Evolutionary conservation across 2,797 vertebrate genomes (phyloP), one percentile per base, ranked within the genome.

Genomic region (Falco berigora): DNA sequence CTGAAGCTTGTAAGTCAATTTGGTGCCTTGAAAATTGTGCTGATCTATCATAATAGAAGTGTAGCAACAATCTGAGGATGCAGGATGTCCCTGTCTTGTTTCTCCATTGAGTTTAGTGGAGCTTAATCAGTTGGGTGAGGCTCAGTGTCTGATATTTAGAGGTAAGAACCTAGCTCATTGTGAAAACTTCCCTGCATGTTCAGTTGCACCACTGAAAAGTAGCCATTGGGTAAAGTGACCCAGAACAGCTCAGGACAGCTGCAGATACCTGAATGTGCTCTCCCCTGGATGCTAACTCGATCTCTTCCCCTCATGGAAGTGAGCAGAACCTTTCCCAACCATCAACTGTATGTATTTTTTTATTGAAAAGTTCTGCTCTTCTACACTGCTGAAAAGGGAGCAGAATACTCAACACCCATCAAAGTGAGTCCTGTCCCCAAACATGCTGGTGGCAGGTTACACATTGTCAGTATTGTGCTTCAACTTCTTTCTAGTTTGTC

Each of bases 31-130:
- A 75, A 94, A 91, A 75, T 72, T 56, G 52, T 75, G 44, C 44
- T 72, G 52, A 44, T 64, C 2, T 0, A 0, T 55, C 44, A 30
- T 52, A 67, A 67, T 24, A 40, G 2, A 12, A 20, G 10, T 24
- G 25, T 56, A 77, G 10, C 55, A 63, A 25, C 21, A 71, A 16
- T 12, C 9, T 80, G 68, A 90, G 38, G 25, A 34, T n/a, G 14
- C 8, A 18, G 16, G 14, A 42, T 58, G 34, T 6, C 8, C 10
- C 34, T 74, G 12, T 38, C 24, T 73, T 73, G 15, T 64, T 76
- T 75, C 42, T 66, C 52, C 12, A 25, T 6, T 66, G 55, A 53
- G 20, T 34, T 79, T 38, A 82, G 50, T 68, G 24, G 42, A 73
- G 3, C 12, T 6, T 69, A 42, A 40, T 21, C 22, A 30, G 32